Base-by-base conservation (phyloP, 2,797 vertebrate species). In the Protonibea diacanthus region DNA sequence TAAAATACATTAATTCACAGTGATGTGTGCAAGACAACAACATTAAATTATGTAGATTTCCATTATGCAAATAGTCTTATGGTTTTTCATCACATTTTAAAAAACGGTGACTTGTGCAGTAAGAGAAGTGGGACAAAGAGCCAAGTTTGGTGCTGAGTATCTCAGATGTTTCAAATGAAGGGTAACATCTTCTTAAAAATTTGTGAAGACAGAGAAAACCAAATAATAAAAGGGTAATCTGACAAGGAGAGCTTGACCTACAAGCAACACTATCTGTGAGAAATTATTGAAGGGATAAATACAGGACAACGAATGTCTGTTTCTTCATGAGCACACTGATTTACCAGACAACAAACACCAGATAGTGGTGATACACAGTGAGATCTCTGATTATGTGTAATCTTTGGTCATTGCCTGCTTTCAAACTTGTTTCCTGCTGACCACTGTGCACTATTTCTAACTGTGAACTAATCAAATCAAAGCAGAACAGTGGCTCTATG, bases 381-480 rank as follows among this genome's bases (percentile, higher is more conserved):
- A 44, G 48, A 42, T 57, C 20, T 70, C 56, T 77, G 52, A 72
- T 75, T 70, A 77, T 49, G 33, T 55, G 21, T 51, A 72, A 27
- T 71, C 44, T 48, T 49, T 77, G 69, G 53, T 55, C 6, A 17
- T 27, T 66, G 58, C 18, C 40, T 83, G 45, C 38, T 76, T 27
- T 79, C 49, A 52, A 14, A 63, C 47, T n/a, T 59, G 64, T 62
- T 77, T 52, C 71, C 65, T 62, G 66, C 52, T 70, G 77, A 76
- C 52, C 27, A 47, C 5, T 57, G n/a, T 58, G 65, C 27, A 66
- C 42, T 15, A n/a, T 59, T 73, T 71, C 58, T 81, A 74, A 78
- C 78, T 82, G 78, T 70, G 60, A 86, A 71, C 74, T 71, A 82
- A 81, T 82, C 64, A 84, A 81, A 83, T 83, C 60, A 83, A 76